Percentiles rank a stretch among this genome's conserved stretches.
phyloP scores from a whole-genome alignment of 2,888 invertebrate species.

The Drosophila siamana region DNA sequence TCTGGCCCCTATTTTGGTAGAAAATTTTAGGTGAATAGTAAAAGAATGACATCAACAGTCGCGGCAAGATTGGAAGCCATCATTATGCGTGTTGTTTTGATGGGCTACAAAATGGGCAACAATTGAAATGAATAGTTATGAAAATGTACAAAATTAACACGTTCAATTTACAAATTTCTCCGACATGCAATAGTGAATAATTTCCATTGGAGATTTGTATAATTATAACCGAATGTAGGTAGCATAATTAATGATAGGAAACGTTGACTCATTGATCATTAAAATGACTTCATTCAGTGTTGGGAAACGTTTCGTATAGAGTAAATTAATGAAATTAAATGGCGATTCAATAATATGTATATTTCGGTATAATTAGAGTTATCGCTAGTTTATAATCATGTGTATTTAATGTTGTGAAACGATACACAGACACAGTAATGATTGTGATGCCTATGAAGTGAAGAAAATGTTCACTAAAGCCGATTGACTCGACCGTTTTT shows the following conservation, averaged over 20 bases:
- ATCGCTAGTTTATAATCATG: not conserved
- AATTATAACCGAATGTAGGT: not conserved
- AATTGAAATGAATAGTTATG: not conserved
- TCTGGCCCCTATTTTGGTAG: slow-evolving; percentile 1
- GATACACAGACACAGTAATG: not conserved
- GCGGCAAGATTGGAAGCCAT: not conserved
- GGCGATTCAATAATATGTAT: too few relatives aligned
- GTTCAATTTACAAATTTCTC: not conserved
- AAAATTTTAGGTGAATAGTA: too few relatives aligned
- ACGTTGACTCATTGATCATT: not conserved
- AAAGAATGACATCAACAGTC: slow-evolving; percentile 7
- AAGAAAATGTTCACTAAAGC: not conserved
- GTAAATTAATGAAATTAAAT: too few relatives aligned
- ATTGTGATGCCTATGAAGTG: not conserved
- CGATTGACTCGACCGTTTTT: not conserved
- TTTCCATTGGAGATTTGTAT: not conserved
- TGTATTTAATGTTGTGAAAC: slow-evolving; percentile 6
- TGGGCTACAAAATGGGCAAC: not conserved
- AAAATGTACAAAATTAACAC: not conserved
- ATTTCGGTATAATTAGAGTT: not conserved
- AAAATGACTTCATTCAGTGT: not conserved
- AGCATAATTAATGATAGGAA: not conserved
- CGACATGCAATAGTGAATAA: not conserved
- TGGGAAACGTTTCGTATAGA: not conserved
- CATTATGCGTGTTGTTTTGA: not conserved